A percentile compares a stretch with the other conserved stretches of the same genome.
Conservation (phyloP, 2,888 invertebrate species). For the Frankliniella fusca region DNA sequence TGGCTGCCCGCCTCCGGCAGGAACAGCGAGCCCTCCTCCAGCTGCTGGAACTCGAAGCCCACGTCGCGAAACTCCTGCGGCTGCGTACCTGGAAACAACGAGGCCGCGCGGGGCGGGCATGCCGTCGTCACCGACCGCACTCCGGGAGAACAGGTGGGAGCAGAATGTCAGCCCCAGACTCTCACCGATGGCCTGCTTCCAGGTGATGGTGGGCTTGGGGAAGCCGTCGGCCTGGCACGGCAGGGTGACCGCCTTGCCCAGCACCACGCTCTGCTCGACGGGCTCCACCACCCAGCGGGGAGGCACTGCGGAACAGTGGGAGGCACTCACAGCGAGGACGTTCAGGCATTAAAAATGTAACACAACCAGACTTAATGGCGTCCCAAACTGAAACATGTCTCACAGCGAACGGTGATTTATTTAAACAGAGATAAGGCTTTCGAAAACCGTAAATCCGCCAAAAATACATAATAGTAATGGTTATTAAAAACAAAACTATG, state of each 20-base stretch:
- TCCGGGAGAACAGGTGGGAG: conserved; percentile 41
- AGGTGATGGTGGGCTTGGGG: conserved; percentile 59
- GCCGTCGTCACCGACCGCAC: neutral
- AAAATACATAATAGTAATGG: no score
- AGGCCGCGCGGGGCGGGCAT: neutral
- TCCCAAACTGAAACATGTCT: no score
- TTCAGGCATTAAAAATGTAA: no score
- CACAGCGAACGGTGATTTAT: no score
- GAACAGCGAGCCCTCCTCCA: conserved; percentile 53
- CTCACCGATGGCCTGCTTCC: conserved; percentile 55
- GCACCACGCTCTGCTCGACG: conserved; percentile 62
- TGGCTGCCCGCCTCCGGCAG: conserved; percentile 54
- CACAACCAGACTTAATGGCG: no score
- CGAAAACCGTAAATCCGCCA: no score
- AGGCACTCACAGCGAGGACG: no score
- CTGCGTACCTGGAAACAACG: neutral
- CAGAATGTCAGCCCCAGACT: no score
- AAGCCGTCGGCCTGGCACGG: conserved; percentile 73
- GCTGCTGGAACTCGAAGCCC: conserved; percentile 21
- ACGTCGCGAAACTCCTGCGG: conserved; percentile 18
- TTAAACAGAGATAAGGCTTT: no score
- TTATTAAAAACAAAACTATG: no score
- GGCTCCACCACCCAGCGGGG: conserved; percentile 72
- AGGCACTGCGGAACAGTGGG: conserved; percentile 56
- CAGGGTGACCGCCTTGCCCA: conserved; percentile 63